Conservation (phyloP, 2,113 vertebrate species). For the Pristiophorus japonicus region DNA sequence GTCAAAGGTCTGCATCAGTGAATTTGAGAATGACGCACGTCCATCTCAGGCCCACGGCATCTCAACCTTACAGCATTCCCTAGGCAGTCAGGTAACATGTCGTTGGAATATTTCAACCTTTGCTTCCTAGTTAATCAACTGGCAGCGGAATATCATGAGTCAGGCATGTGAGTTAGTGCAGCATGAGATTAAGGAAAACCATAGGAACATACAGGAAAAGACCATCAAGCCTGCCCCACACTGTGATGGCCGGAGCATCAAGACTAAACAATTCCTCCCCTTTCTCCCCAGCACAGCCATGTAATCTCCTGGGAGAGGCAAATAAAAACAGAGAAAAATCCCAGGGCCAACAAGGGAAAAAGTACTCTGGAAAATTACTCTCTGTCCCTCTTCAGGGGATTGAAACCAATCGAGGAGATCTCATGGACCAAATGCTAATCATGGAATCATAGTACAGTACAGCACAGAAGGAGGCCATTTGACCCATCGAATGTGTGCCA, state of each 20-base stretch:
- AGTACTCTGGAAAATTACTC: neutral
- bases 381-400: neutral
- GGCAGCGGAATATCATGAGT: neutral
- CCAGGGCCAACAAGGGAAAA: neutral
- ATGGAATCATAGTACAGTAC: too few species aligned
- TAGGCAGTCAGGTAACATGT: neutral
- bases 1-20: slow-evolving; percentile 14
- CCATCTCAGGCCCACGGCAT: neutral
- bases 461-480: too few species aligned
- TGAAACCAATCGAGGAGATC: neutral
- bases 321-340: neutral
- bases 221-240: neutral
- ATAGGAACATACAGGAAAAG: neutral
- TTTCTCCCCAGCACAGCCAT: neutral
- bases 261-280: neutral
- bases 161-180: neutral
- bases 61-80: neutral
- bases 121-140: neutral
- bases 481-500: too few species aligned
- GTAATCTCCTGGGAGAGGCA: neutral
- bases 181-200: neutral
- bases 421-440: neutral
- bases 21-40: neutral
- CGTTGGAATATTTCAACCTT: neutral
- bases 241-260: neutral